Base-by-base conservation (phyloP, 2,797 vertebrate species). In the Molossus alvarezi region DNA sequence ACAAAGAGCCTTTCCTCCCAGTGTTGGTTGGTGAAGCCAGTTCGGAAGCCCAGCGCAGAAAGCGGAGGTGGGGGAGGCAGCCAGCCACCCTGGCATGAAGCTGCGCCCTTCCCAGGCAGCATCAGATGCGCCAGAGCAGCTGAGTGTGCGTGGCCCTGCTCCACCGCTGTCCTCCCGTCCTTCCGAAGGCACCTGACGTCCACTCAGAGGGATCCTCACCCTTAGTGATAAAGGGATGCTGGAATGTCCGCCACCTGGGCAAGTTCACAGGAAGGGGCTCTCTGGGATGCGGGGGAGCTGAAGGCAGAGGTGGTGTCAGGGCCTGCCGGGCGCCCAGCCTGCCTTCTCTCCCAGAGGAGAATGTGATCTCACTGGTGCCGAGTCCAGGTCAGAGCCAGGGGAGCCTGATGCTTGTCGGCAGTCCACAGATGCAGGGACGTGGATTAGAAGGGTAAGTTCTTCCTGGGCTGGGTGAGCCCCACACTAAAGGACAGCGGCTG, bases 81-180 rank as follows among this genome's bases (percentile, higher is more conserved):
- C 0, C 7, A 51, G 67, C 37, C 10, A 18, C 0, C 0, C 3
- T 33, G 17, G 17, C 17, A 0, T 8, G 17, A 71, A 55, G 53
- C 37, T 5, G 33, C 1, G 0, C 6, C 83, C 33, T 33, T 37
- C 15, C 37, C 3, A 3, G 53, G 6, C 20, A 45, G 27, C 84
- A 20, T 51, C n/a, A 80, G 79, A 29, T 57, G 33, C 48, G 65
- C 25, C 10, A 11, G 55, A 37, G 55, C 33, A 29, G n/a, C 29
- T 14, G 5, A 12, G 21, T n/a, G 10, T 6, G 57, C 7, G 33
- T 11, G 27, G 58, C 41, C 3, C 5, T 41, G 64, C 55, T 65
- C 80, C 1, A 1, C 73, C 4, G 0, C 12, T 27, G 29, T 37
- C 48, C 58, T 76, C 15, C 2, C 5, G 2, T 51, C 33, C 53